Base-by-base conservation (phyloP, 1,140 invertebrate species). In the Gonioctena quinquepunctata region DNA sequence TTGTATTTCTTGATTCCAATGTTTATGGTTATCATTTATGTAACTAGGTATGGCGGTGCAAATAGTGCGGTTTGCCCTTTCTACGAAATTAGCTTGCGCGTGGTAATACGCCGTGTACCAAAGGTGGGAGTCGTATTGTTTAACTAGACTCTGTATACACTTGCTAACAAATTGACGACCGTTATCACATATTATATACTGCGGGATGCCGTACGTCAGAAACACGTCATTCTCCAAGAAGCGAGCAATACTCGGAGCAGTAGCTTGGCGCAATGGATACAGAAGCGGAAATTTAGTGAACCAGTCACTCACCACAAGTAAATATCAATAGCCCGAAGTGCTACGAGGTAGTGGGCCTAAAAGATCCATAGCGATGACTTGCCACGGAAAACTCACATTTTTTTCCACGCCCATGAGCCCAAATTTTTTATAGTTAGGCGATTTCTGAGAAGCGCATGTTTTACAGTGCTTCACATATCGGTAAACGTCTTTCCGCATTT, bases 211-310 rank as follows among this genome's bases (percentile, higher is more conserved):
- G 48, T 68, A 72, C 5, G 48, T 50, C 1, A 76, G 49, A 67
- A 76, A 76, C 3, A 76, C 62, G 2, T 72, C 25, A 25, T 71
- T 59, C 67, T 71, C 69, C 48, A 74, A 13, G 28, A 73, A 73
- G n/a, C 68, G 70, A 50, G 52, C 22, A 28, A 62, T 64, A 16
- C 16, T 27, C n/a, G 8, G n/a, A 13, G 71, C 52, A 21, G 64
- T 66, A 25, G 59, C 69, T 42, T 28, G 61, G 11, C 21, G 19
- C 71, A 73, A 66, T 2, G 71, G 64, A n/a, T 66, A 63, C 7
- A 73, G 42, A n/a, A 73, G n/a, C 16, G 23, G 25, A 67, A 49
- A 73, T 56, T 71, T 73, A 4, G 63, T 70, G 28, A 73, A 73
- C 62, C 65, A 70, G 42, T 73, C 71, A 0, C 21, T 21, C 1